Evolutionary conservation across 2,797 vertebrate genomes (phyloP).

Genomic region (Columba guinea): DNA sequence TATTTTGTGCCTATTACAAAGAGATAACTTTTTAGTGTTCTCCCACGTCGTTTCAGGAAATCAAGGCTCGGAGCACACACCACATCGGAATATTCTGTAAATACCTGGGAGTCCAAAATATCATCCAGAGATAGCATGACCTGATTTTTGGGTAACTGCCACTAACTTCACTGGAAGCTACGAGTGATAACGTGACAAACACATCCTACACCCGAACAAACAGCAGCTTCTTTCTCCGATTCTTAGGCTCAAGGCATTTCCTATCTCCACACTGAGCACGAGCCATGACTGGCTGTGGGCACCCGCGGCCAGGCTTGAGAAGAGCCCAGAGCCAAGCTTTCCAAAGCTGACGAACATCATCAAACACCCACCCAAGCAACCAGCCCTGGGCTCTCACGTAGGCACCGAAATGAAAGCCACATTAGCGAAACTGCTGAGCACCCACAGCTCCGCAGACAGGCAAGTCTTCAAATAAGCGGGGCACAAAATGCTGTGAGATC

Average conservation of each 20-base stretch:
- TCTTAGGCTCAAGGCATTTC: background rate
- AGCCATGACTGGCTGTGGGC: background rate
- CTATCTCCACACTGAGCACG: background rate
- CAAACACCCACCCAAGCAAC: background rate
- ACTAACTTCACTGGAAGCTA: background rate
- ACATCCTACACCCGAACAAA: constrained; percentile 31
- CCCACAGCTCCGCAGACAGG: accelerated
- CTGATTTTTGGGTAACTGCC: constrained; percentile 23
- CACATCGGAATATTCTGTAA: background rate
- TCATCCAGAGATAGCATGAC: background rate
- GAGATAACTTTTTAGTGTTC: background rate
- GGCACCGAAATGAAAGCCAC: background rate
- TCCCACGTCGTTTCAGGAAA: background rate
- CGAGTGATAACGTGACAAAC: background rate
- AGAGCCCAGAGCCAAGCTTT: background rate
- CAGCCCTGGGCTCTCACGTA: background rate
- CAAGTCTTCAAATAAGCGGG: background rate
- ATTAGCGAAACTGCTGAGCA: background rate
- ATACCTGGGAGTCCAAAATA: background rate
- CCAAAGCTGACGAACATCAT: background rate
- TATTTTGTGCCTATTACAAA: background rate
- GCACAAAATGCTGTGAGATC: background rate
- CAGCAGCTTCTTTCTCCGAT: background rate
- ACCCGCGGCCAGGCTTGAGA: background rate
- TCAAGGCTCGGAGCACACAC: background rate